Evolutionary conservation across 1,140 invertebrate genomes (phyloP).

Genomic region (Arion vulgaris): DNA sequence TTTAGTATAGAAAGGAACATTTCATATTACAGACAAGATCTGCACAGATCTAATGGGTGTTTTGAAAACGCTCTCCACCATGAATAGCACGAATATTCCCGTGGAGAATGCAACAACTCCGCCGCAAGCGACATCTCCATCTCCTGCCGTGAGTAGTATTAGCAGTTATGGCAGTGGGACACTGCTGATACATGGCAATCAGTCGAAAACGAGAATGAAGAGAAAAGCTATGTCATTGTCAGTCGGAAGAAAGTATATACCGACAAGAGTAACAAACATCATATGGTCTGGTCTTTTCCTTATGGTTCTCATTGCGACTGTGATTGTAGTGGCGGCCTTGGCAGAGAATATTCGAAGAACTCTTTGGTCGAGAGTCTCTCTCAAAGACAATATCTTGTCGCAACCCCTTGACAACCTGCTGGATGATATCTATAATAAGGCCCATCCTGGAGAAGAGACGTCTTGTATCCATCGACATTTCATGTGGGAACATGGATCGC

Average conservation of each 20-base stretch:
- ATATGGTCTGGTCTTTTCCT: neutral
- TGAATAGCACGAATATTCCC: neutral
- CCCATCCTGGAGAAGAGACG: neutral
- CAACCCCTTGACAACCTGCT: no score
- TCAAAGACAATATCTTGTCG: no score
- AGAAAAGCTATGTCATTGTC: neutral
- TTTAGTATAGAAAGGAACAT: neutral
- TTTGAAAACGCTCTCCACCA: neutral
- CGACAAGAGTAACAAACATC: neutral
- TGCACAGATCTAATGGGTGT: no score
- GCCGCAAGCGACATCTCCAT: neutral
- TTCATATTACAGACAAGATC: neutral
- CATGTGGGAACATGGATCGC: neutral
- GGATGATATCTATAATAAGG: no score
- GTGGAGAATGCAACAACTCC: neutral
- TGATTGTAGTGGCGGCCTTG: neutral
- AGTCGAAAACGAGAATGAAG: neutral
- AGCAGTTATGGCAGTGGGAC: neutral
- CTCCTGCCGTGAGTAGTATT: neutral
- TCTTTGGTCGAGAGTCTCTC: neutral
- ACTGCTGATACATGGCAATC: neutral
- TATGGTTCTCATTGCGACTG: neutral
- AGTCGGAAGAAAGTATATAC: neutral
- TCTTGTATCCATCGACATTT: neutral
- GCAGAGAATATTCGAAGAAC: conserved; percentile 4